phyloP scores from a whole-genome alignment of 2,113 vertebrate species.

The Mormyrus lacerda region DNA sequence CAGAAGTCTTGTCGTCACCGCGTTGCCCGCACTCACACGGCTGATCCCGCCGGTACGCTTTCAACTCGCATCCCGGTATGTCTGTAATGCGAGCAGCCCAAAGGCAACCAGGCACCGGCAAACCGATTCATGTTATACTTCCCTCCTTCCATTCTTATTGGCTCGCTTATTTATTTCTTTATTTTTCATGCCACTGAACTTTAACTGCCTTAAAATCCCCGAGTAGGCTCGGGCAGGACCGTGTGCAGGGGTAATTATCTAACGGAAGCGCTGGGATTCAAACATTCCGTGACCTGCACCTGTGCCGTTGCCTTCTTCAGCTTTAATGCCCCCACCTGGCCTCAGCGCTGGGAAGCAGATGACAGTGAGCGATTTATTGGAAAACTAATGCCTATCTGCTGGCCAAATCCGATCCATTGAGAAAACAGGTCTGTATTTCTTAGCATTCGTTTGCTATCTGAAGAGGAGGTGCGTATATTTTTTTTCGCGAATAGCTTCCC shows the following conservation, averaged over 20 bases:
- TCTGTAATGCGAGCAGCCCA: conserved; percentile 6
- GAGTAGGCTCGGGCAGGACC: not conserved
- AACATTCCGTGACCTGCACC: not conserved
- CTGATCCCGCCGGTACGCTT: not conserved
- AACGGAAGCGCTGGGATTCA: not conserved
- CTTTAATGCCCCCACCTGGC: not conserved
- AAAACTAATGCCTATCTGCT: not conserved
- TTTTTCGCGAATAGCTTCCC: not conserved
- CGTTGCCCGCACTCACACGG: not conserved
- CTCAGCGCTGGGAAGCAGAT: not conserved
- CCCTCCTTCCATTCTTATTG: conserved; percentile 1
- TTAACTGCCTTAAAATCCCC: not conserved
- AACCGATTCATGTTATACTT: not conserved
- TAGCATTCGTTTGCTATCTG: not conserved
- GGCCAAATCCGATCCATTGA: not conserved
- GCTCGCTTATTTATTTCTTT: not conserved
- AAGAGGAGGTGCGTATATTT: not conserved
- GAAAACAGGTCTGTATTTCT: not conserved
- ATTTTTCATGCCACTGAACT: not conserved
- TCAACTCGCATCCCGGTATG: not conserved
- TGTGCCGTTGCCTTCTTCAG: too few relatives aligned
- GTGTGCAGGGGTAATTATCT: not conserved
- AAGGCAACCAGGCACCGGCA: not conserved
- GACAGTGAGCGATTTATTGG: not conserved
- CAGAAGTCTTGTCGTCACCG: not conserved